phyloP scores from a whole-genome alignment of 2,888 invertebrate species.

The Brassicogethes aeneus region DNA sequence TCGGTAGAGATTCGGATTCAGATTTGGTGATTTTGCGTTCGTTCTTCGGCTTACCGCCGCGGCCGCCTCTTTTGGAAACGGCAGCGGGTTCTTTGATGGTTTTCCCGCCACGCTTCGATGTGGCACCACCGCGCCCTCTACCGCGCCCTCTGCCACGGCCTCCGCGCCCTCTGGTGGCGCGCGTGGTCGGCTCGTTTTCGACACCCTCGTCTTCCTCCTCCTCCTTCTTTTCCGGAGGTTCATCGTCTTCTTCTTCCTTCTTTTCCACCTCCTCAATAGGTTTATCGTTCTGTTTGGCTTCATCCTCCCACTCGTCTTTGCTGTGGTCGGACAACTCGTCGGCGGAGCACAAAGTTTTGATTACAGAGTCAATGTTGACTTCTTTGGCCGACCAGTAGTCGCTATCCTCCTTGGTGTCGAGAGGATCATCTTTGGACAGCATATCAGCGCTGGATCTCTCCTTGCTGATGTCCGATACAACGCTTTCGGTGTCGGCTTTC shows the following conservation, averaged over 20 bases:
- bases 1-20: slow-evolving; percentile 45
- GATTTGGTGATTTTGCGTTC: slow-evolving; percentile 48
- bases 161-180: slow-evolving; percentile 15
- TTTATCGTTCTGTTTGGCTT: slow-evolving; percentile 15
- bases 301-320: slow-evolving; percentile 29
- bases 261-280: slow-evolving; percentile 9
- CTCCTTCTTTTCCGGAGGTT: slow-evolving; percentile 15
- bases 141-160: slow-evolving; percentile 36
- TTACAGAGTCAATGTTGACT: slow-evolving; percentile 71
- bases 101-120: slow-evolving; percentile 43
- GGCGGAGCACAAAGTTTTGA: slow-evolving; percentile 57
- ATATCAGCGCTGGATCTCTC: slow-evolving; percentile 34
- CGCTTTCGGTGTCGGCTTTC: slow-evolving; percentile 34
- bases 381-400: slow-evolving; percentile 74
- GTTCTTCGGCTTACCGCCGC: slow-evolving; percentile 45
- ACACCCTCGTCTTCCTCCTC: slow-evolving; percentile 28
- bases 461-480: slow-evolving; percentile 34
- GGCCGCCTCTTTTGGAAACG: slow-evolving; percentile 33
- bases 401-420: slow-evolving; percentile 43
- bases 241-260: slow-evolving; percentile 11
- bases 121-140: slow-evolving; percentile 41
- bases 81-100: slow-evolving; percentile 11
- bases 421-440: slow-evolving; percentile 40
- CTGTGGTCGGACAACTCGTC: slow-evolving; percentile 40
- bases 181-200: slow-evolving; percentile 24